These are phyloP conservation scores for Halocaridina rubra DNA, from an alignment of 2,888 invertebrate species.

Conservation along the genomic window DNA sequence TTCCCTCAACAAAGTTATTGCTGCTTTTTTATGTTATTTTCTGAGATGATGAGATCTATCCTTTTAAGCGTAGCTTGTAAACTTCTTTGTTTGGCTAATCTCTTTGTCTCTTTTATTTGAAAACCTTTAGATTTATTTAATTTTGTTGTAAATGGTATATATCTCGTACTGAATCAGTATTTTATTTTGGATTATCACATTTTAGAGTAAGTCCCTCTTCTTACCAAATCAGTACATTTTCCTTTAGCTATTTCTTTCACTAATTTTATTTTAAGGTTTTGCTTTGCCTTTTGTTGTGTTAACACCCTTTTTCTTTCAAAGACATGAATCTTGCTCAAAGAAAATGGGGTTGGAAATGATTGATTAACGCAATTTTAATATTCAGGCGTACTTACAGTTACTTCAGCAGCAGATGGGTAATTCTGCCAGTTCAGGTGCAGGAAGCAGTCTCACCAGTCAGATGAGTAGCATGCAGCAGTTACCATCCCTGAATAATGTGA, in stretches of 20 bases:
- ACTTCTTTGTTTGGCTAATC: no score
- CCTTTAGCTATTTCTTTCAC: background rate
- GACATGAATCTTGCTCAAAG: slow-evolving; percentile 15
- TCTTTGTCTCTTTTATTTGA: no score
- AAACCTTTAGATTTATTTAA: no score
- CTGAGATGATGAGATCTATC: no score
- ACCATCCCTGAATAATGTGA: slow-evolving; percentile 67
- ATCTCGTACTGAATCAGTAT: no score
- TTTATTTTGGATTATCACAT: no score
- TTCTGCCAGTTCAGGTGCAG: slow-evolving; percentile 38
- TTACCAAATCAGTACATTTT: no score
- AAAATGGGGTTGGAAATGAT: background rate
- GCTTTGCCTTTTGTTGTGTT: background rate
- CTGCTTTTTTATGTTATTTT: no score
- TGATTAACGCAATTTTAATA: slow-evolving; percentile 24
- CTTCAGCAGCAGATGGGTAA: slow-evolving; percentile 54
- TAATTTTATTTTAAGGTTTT: background rate
- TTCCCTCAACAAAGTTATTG: no score
- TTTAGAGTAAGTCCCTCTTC: no score
- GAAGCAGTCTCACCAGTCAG: slow-evolving; percentile 33
- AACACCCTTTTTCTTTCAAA: background rate
- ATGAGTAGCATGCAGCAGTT: slow-evolving; percentile 64
- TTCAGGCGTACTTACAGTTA: slow-evolving; percentile 50
- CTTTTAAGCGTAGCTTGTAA: no score
- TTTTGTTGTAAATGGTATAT: no score